Conservation (phyloP, 2,113 vertebrate genomes). For the Onychorhynchus coronatus region DNA sequence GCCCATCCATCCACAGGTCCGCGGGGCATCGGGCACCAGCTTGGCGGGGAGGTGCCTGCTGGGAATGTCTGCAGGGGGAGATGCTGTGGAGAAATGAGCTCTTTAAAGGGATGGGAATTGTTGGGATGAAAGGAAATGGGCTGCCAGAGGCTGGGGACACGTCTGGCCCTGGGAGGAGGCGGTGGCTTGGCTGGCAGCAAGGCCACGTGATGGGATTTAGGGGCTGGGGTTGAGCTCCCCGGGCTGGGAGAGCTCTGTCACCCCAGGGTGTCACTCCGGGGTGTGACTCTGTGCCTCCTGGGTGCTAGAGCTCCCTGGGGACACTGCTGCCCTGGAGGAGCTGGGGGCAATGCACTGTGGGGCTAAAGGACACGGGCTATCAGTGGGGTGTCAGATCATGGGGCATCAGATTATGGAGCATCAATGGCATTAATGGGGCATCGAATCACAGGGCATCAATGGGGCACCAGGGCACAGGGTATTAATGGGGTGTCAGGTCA, state of each 20-base stretch:
- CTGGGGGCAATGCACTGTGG: not conserved
- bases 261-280: accelerated
- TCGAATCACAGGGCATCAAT: accelerated
- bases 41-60: not conserved
- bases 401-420: too few relatives aligned
- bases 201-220: accelerated
- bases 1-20: accelerated
- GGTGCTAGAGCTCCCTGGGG: not conserved
- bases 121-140: not conserved
- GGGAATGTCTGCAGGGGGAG: not conserved
- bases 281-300: accelerated
- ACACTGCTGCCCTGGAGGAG: not conserved
- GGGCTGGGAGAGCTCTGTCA: not conserved
- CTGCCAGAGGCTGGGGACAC: not conserved
- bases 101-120: not conserved
- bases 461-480: too few relatives aligned
- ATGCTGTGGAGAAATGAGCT: not conserved
- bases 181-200: accelerated
- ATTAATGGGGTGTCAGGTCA: not conserved
- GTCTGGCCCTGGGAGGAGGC: not conserved
- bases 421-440: too few relatives aligned
- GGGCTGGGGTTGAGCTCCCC: not conserved
- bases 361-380: accelerated
- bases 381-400: accelerated
- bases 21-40: not conserved